These are phyloP conservation scores for Diloba caeruleocephala DNA, from an alignment of 2,888 invertebrate species.

Conservation along the genomic window DNA sequence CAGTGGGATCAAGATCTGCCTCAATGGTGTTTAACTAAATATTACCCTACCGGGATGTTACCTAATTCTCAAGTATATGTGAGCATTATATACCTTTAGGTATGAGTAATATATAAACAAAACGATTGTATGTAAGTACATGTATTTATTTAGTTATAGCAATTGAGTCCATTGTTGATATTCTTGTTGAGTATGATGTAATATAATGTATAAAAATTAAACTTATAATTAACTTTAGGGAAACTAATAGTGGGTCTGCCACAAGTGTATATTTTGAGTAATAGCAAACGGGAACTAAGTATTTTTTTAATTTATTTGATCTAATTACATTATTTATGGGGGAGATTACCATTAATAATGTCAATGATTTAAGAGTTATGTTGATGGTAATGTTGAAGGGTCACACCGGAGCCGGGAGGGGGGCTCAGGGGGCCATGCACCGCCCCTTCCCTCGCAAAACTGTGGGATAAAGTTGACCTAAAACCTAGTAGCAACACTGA, in stretches of 20 bases:
- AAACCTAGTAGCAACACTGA: too few relatives aligned
- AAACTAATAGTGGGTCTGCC: conserved; percentile 55
- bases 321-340: conserved; percentile 37
- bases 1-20: conserved; percentile 93
- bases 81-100: conserved; percentile 52
- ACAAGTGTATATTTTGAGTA: conserved; percentile 55
- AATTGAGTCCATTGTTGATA: conserved; percentile 88
- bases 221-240: conserved; percentile 59
- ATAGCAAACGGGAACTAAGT: conserved; percentile 39
- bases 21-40: conserved; percentile 91
- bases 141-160: conserved; percentile 82
- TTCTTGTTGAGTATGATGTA: conserved; percentile 88
- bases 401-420: too few relatives aligned
- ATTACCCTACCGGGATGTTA: conserved; percentile 54
- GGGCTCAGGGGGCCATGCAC: too few relatives aligned
- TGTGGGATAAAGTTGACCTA: too few relatives aligned
- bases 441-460: too few relatives aligned
- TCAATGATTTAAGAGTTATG: conserved; percentile 26
- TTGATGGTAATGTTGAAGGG: too few relatives aligned
- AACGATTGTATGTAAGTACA: conserved; percentile 55
- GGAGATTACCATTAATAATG: conserved; percentile 27
- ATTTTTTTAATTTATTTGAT: conserved; percentile 49
- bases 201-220: conserved; percentile 71
- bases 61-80: conserved; percentile 57
- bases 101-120: conserved; percentile 55